A percentile compares a stretch with the other conserved stretches of the same genome.
Conservation (phyloP, 2,113 vertebrate genomes). For the Callaeas wilsoni region DNA sequence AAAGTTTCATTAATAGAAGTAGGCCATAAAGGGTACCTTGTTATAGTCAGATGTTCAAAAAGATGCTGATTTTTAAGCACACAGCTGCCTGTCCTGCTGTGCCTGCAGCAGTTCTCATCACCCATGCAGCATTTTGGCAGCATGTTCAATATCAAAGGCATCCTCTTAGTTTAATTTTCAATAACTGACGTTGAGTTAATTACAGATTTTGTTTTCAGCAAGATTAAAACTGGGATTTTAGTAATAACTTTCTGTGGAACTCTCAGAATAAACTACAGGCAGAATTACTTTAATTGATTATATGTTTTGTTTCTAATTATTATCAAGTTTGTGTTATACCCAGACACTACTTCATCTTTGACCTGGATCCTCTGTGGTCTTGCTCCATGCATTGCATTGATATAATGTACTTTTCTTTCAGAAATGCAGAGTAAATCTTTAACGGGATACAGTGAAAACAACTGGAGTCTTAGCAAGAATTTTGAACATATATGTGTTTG, state of each 20-base stretch:
- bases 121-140: not conserved
- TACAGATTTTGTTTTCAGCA: not conserved
- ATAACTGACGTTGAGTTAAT: not conserved
- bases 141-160: not conserved
- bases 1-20: conserved; percentile 27
- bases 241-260: not conserved
- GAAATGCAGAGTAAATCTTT: not conserved
- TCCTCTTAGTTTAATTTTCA: not conserved
- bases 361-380: not conserved
- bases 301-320: not conserved
- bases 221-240: not conserved
- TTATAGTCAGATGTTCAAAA: not conserved
- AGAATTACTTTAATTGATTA: not conserved
- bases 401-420: not conserved
- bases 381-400: not conserved
- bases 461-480: not conserved
- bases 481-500: rapidly evolving
- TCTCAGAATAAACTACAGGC: not conserved
- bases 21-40: not conserved
- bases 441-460: not conserved
- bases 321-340: not conserved
- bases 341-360: not conserved
- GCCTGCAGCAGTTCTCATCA: not conserved
- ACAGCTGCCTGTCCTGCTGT: not conserved
- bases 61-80: not conserved